A percentile compares a stretch with the other conserved stretches of the same genome.
Conservation (phyloP, 2,888 invertebrate species). For the Plagodis pulveraria region DNA sequence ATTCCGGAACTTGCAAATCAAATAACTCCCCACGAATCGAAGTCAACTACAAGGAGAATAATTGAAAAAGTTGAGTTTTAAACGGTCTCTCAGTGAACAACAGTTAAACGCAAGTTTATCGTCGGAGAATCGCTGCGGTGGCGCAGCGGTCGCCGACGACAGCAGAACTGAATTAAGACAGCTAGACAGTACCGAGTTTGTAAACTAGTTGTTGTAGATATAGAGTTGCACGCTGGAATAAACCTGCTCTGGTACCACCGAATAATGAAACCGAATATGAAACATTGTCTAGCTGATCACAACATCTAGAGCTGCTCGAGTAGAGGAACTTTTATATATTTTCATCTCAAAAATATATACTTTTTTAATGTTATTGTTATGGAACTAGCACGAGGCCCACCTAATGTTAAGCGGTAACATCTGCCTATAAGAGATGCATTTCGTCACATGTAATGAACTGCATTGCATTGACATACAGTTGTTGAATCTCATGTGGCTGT, state of each 20-base stretch:
- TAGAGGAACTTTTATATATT: too few relatives aligned
- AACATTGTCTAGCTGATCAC: too few relatives aligned
- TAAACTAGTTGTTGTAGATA: slow-evolving; percentile 48
- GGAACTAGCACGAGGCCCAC: too few relatives aligned
- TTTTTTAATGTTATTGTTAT: too few relatives aligned
- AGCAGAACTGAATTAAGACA: slow-evolving; percentile 68
- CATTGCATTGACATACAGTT: too few relatives aligned
- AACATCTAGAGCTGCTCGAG: slow-evolving; percentile 41
- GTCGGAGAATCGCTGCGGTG: slow-evolving; percentile 48
- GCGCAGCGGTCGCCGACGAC: slow-evolving; percentile 57
- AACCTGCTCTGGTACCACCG: too few relatives aligned
- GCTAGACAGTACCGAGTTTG: slow-evolving; percentile 59
- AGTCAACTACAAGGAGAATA: slow-evolving; percentile 57
- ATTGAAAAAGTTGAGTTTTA: slow-evolving; percentile 66
- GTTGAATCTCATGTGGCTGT: too few relatives aligned
- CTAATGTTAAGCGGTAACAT: too few relatives aligned
- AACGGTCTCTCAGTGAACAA: slow-evolving; percentile 51
- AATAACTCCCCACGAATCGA: slow-evolving; percentile 47
- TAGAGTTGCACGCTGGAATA: not conserved
- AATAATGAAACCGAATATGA: too few relatives aligned
- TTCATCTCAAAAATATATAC: too few relatives aligned
- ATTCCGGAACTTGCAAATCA: slow-evolving; percentile 55
- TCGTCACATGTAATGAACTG: too few relatives aligned
- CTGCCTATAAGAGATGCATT: too few relatives aligned
- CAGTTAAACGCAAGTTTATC: slow-evolving; percentile 58